Base-by-base conservation (phyloP, 2,113 vertebrate genomes). In the Hypocryptadius cinnamomeus region DNA sequence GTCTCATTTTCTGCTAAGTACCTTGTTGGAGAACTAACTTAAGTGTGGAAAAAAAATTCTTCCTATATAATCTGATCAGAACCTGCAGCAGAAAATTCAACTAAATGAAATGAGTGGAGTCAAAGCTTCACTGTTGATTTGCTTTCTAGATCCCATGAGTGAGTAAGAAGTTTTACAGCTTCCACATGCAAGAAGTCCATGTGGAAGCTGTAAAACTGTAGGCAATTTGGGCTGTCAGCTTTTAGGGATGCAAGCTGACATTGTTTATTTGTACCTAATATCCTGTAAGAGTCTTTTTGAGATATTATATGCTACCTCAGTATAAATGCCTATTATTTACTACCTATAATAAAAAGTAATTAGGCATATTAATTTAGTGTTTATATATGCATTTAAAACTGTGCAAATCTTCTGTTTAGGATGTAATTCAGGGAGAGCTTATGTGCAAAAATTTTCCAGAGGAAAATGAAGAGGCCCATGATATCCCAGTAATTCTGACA, bases 401-500 rank as follows among this genome's bases (percentile, higher is more conserved):
- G 25, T 13, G 31, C 9, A 81, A 56, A 45, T 44, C n/a, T 63
- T 81, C 22, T 15, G 28, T 64, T 57, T 79, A 69, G 45, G 59
- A 57, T 11, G 20, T 57, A 90, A 87, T 66, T 81, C 40, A 88
- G 53, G 35, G 13, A 92, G 76, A 85, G 17, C 15, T 50, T 44
- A 27, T 22, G 15, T 40, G 17, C 24, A 81, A 70, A 83, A 27
- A 23, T 39, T 64, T 84, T 90, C 56, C 31, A 70, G 30, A 60
- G 31, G 33, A 50, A 90, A 81, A 71, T 16, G 8, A 25, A 57
- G 10, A 48, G 24, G 17, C 15, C 57, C 1, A 1, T 65, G 66
- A 44, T 33, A 48, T 7, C 11, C 0, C 1, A 50, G 24, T 47
- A 25, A 56, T 68, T 79, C 47, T 6, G 3, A 44, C 5, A 24